Conservation (phyloP, 1,140 invertebrate species). For the Notospermus geniculatus region DNA sequence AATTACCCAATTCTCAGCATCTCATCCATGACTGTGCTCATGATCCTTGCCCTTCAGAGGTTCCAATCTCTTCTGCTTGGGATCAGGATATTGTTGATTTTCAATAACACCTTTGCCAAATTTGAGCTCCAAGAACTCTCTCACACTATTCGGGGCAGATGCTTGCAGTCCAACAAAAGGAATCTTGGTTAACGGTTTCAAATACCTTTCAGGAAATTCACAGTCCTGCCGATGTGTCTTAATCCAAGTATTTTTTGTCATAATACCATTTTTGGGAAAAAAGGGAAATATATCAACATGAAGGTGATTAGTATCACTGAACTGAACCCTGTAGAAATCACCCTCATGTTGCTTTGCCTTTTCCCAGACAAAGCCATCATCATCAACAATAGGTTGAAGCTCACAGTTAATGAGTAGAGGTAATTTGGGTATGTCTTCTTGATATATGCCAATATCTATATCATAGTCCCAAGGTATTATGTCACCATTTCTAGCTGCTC, state of each 20-base stretch:
- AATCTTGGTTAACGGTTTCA: slow-evolving; percentile 76
- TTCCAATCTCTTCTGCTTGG: slow-evolving; percentile 21
- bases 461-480: slow-evolving; percentile 88
- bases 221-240: slow-evolving; percentile 69
- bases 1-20: no score
- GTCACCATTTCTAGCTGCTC: slow-evolving; percentile 74
- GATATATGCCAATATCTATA: slow-evolving; percentile 83
- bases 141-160: slow-evolving; percentile 78
- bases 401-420: slow-evolving; percentile 27
- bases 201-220: slow-evolving; percentile 81
- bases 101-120: slow-evolving; percentile 70
- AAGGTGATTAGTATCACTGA: slow-evolving; percentile 73
- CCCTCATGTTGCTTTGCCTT: slow-evolving; percentile 76
- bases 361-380: slow-evolving; percentile 85
- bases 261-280: slow-evolving; percentile 59
- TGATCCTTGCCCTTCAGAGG: no score
- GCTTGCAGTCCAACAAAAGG: slow-evolving; percentile 74
- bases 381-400: slow-evolving; percentile 62
- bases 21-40: no score
- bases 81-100: slow-evolving; percentile 68
- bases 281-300: slow-evolving; percentile 86
- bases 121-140: slow-evolving; percentile 76
- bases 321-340: slow-evolving; percentile 83
- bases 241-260: slow-evolving; percentile 81
- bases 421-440: slow-evolving; percentile 69